A percentile compares a stretch with the other conserved stretches of the same genome.
phyloP scores from a whole-genome alignment of 2,888 invertebrate genomes.

The Drosophila suboccidentalis region DNA sequence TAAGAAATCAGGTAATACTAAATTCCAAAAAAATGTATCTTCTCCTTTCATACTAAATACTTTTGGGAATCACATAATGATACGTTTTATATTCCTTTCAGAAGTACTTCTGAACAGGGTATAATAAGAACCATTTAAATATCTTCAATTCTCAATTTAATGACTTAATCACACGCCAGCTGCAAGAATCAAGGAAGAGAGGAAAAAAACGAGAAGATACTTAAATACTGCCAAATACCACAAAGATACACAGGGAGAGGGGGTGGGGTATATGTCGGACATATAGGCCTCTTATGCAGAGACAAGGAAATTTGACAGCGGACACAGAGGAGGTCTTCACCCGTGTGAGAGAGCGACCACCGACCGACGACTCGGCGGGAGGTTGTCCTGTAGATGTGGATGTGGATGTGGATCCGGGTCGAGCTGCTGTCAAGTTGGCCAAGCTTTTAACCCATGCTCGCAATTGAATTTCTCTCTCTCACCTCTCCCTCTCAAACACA shows the following conservation, averaged over 20 bases:
- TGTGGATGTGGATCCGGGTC: constrained; percentile 46
- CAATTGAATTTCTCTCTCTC: constrained; percentile 54
- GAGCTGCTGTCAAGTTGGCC: constrained; percentile 67
- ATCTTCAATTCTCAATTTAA: constrained; percentile 32
- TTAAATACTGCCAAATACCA: constrained; percentile 19
- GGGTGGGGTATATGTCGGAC: constrained; percentile 8
- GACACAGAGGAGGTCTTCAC: constrained; percentile 59
- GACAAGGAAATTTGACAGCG: constrained; percentile 62
- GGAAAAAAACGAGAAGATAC: background rate
- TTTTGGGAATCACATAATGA: background rate
- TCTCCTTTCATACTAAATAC: background rate
- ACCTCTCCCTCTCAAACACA: background rate
- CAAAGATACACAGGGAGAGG: constrained; percentile 3
- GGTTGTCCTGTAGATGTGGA: constrained; percentile 7
- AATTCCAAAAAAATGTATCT: background rate
- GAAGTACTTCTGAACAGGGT: background rate
- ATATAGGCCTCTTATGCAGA: constrained; percentile 35
- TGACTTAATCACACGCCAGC: constrained; percentile 50
- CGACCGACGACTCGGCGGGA: constrained; percentile 15
- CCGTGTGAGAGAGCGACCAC: constrained; percentile 43
- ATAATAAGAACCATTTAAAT: constrained; percentile 23
- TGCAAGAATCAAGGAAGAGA: constrained; percentile 18
- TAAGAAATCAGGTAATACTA: background rate
- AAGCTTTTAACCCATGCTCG: constrained; percentile 74
- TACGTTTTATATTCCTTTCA: background rate